Evolutionary conservation across 2,113 vertebrate species (phyloP).

Genomic region (Acanthisitta chloris): DNA sequence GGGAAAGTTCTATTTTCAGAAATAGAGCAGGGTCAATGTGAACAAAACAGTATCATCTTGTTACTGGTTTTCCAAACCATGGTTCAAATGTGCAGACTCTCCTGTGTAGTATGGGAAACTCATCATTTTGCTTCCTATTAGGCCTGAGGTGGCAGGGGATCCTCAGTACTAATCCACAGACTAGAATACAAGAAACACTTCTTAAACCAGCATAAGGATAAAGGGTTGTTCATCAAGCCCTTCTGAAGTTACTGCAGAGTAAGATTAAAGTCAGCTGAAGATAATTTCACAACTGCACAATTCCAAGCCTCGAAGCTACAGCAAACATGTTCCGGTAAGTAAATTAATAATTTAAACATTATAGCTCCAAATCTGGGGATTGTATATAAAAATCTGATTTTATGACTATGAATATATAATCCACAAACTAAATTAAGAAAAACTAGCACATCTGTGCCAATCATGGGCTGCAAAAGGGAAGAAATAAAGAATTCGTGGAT

Average conservation of each 20-base stretch:
- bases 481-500: not conserved
- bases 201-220: conserved; percentile 36
- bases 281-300: conserved; percentile 3
- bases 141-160: not conserved
- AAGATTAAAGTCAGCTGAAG: conserved; percentile 32
- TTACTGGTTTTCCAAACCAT: not conserved
- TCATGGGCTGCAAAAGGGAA: not conserved
- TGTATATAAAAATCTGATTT: not conserved
- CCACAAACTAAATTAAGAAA: not conserved
- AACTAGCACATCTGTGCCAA: not conserved
- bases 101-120: not conserved
- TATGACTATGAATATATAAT: not conserved
- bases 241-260: not conserved
- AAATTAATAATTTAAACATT: not conserved
- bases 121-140: not conserved
- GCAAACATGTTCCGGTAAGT: not conserved
- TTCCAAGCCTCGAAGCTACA: not conserved
- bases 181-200: not conserved
- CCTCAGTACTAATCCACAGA: conserved; percentile 13
- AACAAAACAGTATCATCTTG: not conserved
- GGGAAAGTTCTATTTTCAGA: not conserved
- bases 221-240: conserved; percentile 20
- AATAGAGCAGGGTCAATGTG: not conserved
- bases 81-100: not conserved
- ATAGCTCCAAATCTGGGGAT: not conserved